Evolutionary conservation across 2,888 invertebrate genomes (phyloP).

Genomic region (Temnothorax unifasciatus): DNA sequence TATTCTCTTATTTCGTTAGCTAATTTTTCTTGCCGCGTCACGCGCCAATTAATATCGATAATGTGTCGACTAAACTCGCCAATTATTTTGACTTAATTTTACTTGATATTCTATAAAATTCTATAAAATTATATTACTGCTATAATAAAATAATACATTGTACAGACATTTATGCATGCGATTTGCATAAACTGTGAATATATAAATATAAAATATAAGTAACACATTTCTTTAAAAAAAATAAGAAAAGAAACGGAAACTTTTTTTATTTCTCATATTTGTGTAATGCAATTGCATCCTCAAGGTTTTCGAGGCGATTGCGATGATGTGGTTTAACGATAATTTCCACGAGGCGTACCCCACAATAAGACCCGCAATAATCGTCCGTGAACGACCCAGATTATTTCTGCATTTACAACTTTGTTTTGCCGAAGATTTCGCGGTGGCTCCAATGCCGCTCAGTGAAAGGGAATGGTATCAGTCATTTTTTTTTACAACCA

Average conservation of each 20-base stretch:
- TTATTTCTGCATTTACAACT: conserved; percentile 55
- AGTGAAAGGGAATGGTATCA: conserved; percentile 70
- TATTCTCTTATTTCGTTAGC: conserved; percentile 44
- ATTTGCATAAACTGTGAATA: not conserved
- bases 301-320: conserved; percentile 47
- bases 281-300: conserved; percentile 35
- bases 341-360: conserved; percentile 45
- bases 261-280: not conserved
- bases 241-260: not conserved
- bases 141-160: not conserved
- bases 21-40: conserved; percentile 14
- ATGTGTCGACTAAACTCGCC: not conserved
- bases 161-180: not conserved
- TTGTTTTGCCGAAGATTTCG: conserved; percentile 60
- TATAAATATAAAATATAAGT: conserved; percentile 4
- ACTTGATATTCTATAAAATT: not conserved
- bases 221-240: not conserved
- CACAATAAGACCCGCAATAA: conserved; percentile 55
- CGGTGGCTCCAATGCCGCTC: conserved; percentile 62
- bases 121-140: not conserved
- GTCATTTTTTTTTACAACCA: conserved; percentile 62
- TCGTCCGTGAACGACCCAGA: conserved; percentile 59
- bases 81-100: conserved; percentile 16
- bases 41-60: conserved; percentile 26
- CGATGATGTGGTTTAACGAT: conserved; percentile 17